Base-by-base conservation (phyloP, 2,888 invertebrate genomes). In the Chouioia cunea region DNA sequence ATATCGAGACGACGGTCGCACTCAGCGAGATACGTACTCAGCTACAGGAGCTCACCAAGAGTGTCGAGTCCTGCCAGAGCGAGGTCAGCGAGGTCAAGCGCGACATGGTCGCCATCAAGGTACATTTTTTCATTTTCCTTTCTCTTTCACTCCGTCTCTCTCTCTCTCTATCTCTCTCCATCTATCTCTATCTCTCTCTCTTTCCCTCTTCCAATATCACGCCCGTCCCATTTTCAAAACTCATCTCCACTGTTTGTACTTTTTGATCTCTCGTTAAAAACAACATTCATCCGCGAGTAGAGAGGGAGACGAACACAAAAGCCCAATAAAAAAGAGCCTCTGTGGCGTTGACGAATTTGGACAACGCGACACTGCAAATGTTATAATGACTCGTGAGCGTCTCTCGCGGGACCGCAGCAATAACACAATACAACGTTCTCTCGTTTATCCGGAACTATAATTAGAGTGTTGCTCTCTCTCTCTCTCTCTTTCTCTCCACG, bases 31-130 rank as follows among this genome's bases (percentile, higher is more conserved):
- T 96, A 86, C 92, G 96, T 82, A 93, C 93, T 76, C 96, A 96
- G 88, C 92, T 96, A 79, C 95, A 96, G 88, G 95, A 96, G 88
- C 91, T 96, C 86, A 96, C 96, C 86, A 95, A 95, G 88, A 95
- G 95, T 86, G 96, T 96, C 81, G 96, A 96, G 88, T 95, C 95
- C 87, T 96, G 96, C 87, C 96, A 96, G 88, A 94, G 93, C 87
- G 96, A 96, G 87, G 96, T 96, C 86, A 94, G 93, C 83, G 94
- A 94, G 89, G 94, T 96, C 80, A 96, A 96, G 88, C 91, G 96
- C 82, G 96, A 96, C 88, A 96, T 96, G 95, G 95, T 95, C 81
- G 95, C 95, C 85, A 96, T 96, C 89, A 95, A 95, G 85, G 85
- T 85, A 83, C 76, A 73, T 53, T 57, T 15, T 27, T n/a, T 0